These are phyloP conservation scores for Dipodomys ordii DNA, from an alignment of 2,113 vertebrate species.

Conservation along the genomic window DNA sequence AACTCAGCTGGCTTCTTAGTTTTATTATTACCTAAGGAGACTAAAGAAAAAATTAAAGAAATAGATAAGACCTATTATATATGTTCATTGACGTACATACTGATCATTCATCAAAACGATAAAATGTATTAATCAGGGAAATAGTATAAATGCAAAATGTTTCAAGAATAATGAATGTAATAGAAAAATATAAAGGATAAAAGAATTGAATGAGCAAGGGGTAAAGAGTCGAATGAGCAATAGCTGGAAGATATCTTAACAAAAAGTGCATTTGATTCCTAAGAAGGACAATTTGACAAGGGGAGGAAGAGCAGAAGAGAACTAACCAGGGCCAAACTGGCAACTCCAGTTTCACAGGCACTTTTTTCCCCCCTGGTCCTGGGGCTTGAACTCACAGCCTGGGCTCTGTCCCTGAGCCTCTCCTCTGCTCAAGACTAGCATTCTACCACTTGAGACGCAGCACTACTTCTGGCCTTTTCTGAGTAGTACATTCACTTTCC, in stretches of 20 bases:
- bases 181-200: neutral
- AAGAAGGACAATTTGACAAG: too few relatives aligned
- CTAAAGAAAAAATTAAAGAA: slow-evolving; percentile 76
- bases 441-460: too few relatives aligned
- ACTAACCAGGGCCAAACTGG: too few relatives aligned
- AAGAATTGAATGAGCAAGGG: neutral
- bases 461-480: too few relatives aligned
- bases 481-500: too few relatives aligned
- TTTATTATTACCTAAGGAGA: slow-evolving; percentile 80
- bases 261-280: too few relatives aligned
- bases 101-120: slow-evolving; percentile 53
- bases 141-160: neutral
- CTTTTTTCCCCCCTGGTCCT: too few relatives aligned
- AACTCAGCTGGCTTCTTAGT: slow-evolving; percentile 71
- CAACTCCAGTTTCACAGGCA: too few relatives aligned
- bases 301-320: too few relatives aligned
- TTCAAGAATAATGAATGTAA: slow-evolving; percentile 28
- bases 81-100: neutral
- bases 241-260: neutral
- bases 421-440: too few relatives aligned
- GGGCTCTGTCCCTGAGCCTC: too few relatives aligned
- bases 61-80: slow-evolving; percentile 28
- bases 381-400: too few relatives aligned
- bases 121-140: neutral
- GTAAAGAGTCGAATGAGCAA: neutral